Evolutionary conservation across 2,113 vertebrate species (phyloP), one percentile per base, ranked within the genome.

Genomic region (Buteo buteo): DNA sequence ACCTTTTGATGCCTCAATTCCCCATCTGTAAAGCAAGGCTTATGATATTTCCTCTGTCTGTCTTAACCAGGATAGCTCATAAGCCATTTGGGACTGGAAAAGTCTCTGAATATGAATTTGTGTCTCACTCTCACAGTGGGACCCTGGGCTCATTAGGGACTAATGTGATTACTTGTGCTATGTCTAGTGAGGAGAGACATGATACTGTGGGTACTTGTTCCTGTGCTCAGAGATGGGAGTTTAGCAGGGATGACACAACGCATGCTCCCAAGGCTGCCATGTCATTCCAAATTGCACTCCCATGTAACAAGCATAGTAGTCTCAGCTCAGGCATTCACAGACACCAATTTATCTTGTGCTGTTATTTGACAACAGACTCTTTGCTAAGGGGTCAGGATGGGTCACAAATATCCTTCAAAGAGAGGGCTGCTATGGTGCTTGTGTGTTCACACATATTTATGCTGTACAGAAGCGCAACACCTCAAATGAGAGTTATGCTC

Each of bases 271-370:
- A 13, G 49, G 67, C 54, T 45, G 34, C 54, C 10, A 2, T 9
- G 22, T 14, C n/a, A 28, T 22, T 84, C 32, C 24, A 16, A 22
- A 79, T 36, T 10, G 14, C 57, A 22, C 55, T 74, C 34, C 34
- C 44, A 3, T 20, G 64, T 9, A 67, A 66, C 0, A 1, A 58
- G 72, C 0, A 0, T 11, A 20, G 34, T 20, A 58, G 45, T 85
- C 90, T 82, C 92, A 90, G 54, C 78, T 69, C 45, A 22, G 81
- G 24, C 25, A 21, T 20, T 21, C 36, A 12, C 54, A 36, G 81
- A 78, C 58, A 82, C 13, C 47, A 20, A 6, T 82, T 57, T 36
- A 65, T 34, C 54, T 34, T 2, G 4, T 36, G 16, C 61, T 40
- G 28, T 52, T 69, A 28, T 32, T 2, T 87, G 52, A 79, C 38